Base-by-base conservation (phyloP, 2,113 vertebrate species). In the Eretmochelys imbricata region DNA sequence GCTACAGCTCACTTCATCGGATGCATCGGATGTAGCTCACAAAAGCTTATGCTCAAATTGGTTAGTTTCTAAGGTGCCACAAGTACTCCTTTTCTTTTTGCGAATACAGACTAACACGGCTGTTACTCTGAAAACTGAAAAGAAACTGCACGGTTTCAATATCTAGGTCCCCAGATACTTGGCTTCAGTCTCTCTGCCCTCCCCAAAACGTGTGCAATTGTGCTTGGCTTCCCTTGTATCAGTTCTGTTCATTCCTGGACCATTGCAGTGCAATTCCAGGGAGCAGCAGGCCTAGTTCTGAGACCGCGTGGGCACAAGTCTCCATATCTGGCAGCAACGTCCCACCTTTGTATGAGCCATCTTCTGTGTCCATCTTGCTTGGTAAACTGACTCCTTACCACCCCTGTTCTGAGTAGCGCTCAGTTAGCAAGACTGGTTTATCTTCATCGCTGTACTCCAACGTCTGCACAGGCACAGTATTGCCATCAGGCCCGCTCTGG, bases 101-200 rank as follows among this genome's bases (percentile, higher is more conserved):
- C 38, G 38, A 42, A 42, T 42, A 42, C 38, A 42, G 38, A 42
- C 38, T 42, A 42, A 42, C 38, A 42, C 38, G 38, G 38, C 38
- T 42, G 38, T 42, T 42, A 42, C 38, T 42, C 38, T 42, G 38
- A 42, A 42, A 42, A 42, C 38, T 42, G 38, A 42, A 42, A 42
- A 38, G 38, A 38, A 93, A 93, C 55, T 93, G 84, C 89, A 49
- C 85, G 91, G 81, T 91, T 95, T 97, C 76, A 85, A 85, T 88
- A 91, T 96, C 90, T 85, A 86, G 82, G 82, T 86, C 89, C 89
- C 94, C 1, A 2, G 24, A 96, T 75, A 84, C 0, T 1, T 53
- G 91, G 94, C 76, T 80, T 76, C 31, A 78, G 48, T 87, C 48
- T 78, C 1, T 17, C 80, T 12, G 6, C 54, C 46, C 55, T 91